Evolutionary conservation across 2,113 vertebrate genomes (phyloP), one percentile per base, ranked within the genome.

Genomic region (Corydoras maculifer): DNA sequence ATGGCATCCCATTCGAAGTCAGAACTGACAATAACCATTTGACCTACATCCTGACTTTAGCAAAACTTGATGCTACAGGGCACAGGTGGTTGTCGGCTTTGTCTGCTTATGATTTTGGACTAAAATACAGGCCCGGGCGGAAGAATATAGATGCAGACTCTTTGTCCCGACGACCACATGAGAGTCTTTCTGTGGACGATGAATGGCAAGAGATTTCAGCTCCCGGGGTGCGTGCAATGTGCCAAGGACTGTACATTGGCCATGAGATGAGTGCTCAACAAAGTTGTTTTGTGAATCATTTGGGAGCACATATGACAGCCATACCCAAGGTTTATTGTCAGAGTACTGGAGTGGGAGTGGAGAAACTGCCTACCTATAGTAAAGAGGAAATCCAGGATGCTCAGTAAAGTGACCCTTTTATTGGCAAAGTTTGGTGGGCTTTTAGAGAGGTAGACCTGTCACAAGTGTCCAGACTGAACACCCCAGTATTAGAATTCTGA

Each of bases 181-280:
- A 3, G 3, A 5, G 11, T 9, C 11, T 4, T 9, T 8, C 8
- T 2, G 0, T 4, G 2, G 62, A 50, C 2, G 43, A 65, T 8
- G 62, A 59, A 2, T 58, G 54, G 62, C 54, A 65, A 8, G 35
- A 72, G 18, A 18, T 51, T 51, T 32, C 73, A 30, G 59, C 35
- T 62, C 5, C 32, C 2, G 53, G 25, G 1, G 31, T 69, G 0
- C 3, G 53, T 4, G 54, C 54, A 12, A 9, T 74, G 2, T 74
- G 72, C 13, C 61, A 79, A 15, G 51, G 51, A 9, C 3, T 53
- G 51, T 11, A 3, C 9, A 53, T 9, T 53, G 51, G 13, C 2
- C 2, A 9, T 3, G 51, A 9, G 3, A 53, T 3, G 8, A 53
- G 51, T 53, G 3, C 51, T 53, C n/a, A n/a, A n/a, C n/a, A n/a